Conservation (phyloP, 2,888 invertebrate species). For the Stictocephala bisonia region DNA sequence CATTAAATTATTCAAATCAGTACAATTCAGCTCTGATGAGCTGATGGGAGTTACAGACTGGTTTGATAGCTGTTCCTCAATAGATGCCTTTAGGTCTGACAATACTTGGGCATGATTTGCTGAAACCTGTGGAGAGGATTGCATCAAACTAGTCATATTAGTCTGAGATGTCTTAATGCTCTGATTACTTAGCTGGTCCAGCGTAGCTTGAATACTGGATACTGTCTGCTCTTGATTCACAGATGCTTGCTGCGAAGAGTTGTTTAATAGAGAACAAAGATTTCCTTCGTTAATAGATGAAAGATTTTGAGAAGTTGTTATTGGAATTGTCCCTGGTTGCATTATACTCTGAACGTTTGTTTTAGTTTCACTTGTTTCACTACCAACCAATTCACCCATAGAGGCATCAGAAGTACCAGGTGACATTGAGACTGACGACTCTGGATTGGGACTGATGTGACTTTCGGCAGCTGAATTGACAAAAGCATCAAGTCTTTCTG, state of each 20-base stretch:
- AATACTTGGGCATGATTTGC: constrained; percentile 12
- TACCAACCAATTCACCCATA: constrained; percentile 4
- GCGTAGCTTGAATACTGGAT: neutral
- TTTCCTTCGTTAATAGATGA: neutral
- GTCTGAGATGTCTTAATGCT: constrained; percentile 6
- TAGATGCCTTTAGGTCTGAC: constrained; percentile 5
- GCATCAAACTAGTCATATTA: constrained; percentile 11
- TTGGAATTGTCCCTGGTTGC: neutral
- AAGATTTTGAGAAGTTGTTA: constrained; percentile 1
- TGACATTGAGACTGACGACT: constrained; percentile 11
- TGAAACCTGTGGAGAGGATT: constrained; percentile 1
- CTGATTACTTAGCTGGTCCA: constrained; percentile 14
- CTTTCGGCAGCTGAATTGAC: constrained; percentile 70
- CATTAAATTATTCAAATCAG: constrained; percentile 4
- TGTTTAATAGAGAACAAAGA: neutral
- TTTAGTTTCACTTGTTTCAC: neutral
- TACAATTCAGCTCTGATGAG: neutral
- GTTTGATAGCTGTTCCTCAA: neutral
- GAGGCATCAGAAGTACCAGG: constrained; percentile 5
- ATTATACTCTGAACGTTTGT: neutral
- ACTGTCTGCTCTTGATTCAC: neutral
- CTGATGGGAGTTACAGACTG: neutral
- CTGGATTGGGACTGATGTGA: constrained; percentile 63
- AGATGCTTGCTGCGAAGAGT: neutral
- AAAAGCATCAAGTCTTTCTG: constrained; percentile 70